phyloP scores from a whole-genome alignment of 2,113 vertebrate species.

The Hoplias malabaricus region DNA sequence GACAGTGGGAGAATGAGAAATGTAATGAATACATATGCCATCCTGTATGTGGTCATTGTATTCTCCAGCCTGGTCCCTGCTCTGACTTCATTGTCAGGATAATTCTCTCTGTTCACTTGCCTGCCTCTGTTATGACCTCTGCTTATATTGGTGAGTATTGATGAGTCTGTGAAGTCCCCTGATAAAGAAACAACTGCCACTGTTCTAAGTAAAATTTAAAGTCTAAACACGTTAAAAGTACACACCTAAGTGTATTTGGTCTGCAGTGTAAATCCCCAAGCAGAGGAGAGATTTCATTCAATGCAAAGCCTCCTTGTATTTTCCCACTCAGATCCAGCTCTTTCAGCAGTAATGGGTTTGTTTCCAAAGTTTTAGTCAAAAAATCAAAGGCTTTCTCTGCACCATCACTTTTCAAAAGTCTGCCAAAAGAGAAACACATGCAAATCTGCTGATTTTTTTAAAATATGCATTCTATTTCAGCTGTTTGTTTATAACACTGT shows the following conservation, averaged over 20 bases:
- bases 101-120: too few species aligned
- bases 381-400: background rate
- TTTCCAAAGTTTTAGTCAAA: background rate
- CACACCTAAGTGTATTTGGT: slow-evolving; percentile 2
- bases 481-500: too few species aligned
- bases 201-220: too few species aligned
- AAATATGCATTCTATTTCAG: background rate
- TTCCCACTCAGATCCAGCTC: slow-evolving; percentile 35
- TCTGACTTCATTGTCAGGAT: too few species aligned
- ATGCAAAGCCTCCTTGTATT: background rate
- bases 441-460: background rate
- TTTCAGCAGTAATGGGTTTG: slow-evolving; percentile 19
- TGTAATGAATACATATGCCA: too few species aligned
- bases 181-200: background rate
- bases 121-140: too few species aligned
- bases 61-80: too few species aligned
- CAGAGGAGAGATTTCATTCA: slow-evolving; percentile 15
- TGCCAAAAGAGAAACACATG: background rate
- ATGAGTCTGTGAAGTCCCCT: too few species aligned
- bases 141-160: too few species aligned
- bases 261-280: slow-evolving; percentile 30
- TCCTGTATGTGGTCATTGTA: too few species aligned
- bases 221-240: too few species aligned
- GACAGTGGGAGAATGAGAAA: too few species aligned
- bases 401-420: background rate